Conservation (phyloP, 2,888 invertebrate species). For the Philereme vetulata region DNA sequence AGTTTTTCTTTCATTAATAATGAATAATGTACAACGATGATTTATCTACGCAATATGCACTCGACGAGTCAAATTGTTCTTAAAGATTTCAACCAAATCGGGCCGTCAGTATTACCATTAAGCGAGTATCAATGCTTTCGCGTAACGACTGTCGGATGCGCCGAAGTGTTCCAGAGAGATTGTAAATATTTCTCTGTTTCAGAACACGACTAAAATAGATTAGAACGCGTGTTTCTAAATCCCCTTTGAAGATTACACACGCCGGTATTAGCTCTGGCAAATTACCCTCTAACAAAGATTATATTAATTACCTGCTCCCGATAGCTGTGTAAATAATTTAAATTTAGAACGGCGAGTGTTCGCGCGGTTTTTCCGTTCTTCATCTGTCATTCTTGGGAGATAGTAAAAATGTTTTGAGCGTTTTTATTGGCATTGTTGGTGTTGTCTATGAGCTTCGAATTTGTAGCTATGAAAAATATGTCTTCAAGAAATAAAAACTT, state of each 20-base stretch:
- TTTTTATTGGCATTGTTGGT: constrained; percentile 14
- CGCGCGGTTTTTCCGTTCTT: constrained; percentile 60
- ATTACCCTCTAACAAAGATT: constrained; percentile 84
- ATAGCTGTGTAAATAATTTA: constrained; percentile 81
- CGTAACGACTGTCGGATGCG: constrained; percentile 82
- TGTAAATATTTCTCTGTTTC: constrained; percentile 84
- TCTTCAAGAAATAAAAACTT: not conserved
- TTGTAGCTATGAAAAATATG: no score
- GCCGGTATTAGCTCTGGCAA: constrained; percentile 83
- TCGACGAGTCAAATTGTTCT: not conserved
- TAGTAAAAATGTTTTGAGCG: constrained; percentile 12
- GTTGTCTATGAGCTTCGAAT: constrained; percentile 7
- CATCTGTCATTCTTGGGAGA: constrained; percentile 65
- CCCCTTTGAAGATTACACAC: constrained; percentile 84
- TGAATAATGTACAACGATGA: no score
- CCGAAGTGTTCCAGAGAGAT: constrained; percentile 82
- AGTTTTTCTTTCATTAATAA: no score
- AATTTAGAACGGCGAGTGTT: constrained; percentile 73
- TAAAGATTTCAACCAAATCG: constrained; percentile 15
- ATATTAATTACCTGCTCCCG: constrained; percentile 83
- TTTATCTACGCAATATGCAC: no score
- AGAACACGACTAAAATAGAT: constrained; percentile 82
- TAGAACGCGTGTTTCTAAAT: constrained; percentile 83
- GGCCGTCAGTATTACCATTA: constrained; percentile 23
- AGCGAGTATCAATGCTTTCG: constrained; percentile 69